Base-by-base conservation (phyloP, 2,888 invertebrate species). In the Strigamia maritima region DNA sequence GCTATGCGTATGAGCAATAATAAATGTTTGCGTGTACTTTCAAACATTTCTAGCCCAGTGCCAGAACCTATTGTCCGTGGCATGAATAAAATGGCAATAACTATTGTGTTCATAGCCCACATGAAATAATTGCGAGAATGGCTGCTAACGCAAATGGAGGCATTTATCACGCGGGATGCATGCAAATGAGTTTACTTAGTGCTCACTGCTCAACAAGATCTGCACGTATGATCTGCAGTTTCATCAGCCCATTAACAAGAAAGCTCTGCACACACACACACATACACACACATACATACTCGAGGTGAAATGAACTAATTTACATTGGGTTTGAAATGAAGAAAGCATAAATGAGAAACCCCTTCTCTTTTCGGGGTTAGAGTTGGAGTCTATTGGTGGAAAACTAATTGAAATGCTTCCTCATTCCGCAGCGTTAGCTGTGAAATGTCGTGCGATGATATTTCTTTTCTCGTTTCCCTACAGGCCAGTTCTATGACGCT, bases 131-230 rank as follows among this genome's bases (percentile, higher is more conserved):
- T 78, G 78, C 78, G 65, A 78, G 78, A 78, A 60, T 65, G 60
- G 78, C 26, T 78, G 60, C 35, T 65, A 78, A 60, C 65, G 40
- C 40, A 78, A 78, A 78, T 78, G 65, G 78, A 40, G 65, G 35
- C 78, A 78, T 78, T 78, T 78, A 78, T 78, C 78, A 78, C 65
- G 19, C 70, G 78, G 78, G 78, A 78, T 65, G 78, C 78, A 78
- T 78, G 78, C 78, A 78, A 78, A 78, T 78, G 78, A 78, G 78
- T 78, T 78, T 78, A 78, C 78, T 78, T 78, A 78, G 78, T 31
- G 60, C 70, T 65, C 54, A 28, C 28, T 31, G 44, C 77, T 77
- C 78, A 35, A 31, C 78, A 78, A 65, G 78, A 65, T 40, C 38
- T 28, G 65, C 78, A 65, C 70, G 65, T 78, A 54, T 78, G 78